These are phyloP conservation scores for Eristalis intricaria DNA, from an alignment of 2,888 invertebrate species.

Conservation along the genomic window DNA sequence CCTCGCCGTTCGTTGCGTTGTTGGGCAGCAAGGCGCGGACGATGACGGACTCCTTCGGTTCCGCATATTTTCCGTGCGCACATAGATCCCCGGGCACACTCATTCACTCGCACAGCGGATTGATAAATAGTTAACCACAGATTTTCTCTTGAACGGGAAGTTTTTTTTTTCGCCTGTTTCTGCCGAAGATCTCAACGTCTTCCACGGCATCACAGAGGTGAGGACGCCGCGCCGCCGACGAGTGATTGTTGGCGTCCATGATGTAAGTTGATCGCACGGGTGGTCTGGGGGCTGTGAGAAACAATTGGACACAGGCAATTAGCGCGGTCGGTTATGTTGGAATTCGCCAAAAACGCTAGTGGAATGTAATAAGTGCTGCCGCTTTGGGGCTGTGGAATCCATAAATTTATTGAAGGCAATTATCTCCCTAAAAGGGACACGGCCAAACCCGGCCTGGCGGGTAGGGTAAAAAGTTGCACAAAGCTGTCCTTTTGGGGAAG, in stretches of 20 bases:
- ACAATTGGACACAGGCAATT: constrained; percentile 69
- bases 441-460: background rate
- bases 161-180: background rate
- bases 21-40: constrained; percentile 51
- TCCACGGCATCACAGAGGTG: background rate
- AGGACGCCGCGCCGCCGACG: background rate
- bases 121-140: constrained; percentile 35
- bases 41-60: constrained; percentile 33
- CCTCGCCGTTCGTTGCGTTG: constrained; percentile 5
- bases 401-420: background rate
- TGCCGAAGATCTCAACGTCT: background rate
- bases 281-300: constrained; percentile 37
- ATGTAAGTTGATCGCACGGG: constrained; percentile 34
- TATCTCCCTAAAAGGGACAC: background rate
- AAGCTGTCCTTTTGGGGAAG: background rate
- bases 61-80: constrained; percentile 47
- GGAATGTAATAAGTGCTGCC: constrained; percentile 57
- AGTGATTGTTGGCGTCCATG: constrained; percentile 24
- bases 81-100: background rate
- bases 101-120: constrained; percentile 5
- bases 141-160: constrained; percentile 32
- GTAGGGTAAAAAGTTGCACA: background rate
- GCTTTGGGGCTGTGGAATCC: background rate
- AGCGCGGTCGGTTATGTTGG: constrained; percentile 48
- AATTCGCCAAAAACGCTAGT: constrained; percentile 63